phyloP scores from a whole-genome alignment of 1,140 invertebrate genomes.

The Plutomurus gul region DNA sequence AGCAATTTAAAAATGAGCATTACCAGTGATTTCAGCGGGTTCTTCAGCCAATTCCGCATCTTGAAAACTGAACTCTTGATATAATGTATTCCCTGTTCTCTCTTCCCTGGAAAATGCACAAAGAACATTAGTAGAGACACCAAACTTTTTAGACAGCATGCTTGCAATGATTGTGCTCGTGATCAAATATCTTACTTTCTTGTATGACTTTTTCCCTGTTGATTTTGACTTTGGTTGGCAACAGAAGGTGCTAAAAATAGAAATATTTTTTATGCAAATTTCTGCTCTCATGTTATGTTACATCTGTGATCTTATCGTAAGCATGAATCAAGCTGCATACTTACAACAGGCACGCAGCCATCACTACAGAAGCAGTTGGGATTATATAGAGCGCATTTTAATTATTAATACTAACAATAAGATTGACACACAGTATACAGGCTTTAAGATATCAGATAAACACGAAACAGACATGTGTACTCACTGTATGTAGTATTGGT shows the following conservation, averaged over 20 bases:
- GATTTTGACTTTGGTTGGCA: conserved; percentile 31
- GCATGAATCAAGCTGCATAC: no score
- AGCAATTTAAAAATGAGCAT: no score
- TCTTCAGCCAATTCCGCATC: conserved; percentile 79
- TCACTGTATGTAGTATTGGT: conserved; percentile 20
- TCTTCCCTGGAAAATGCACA: conserved; percentile 68
- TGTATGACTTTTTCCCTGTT: conserved; percentile 73
- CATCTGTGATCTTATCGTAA: no score
- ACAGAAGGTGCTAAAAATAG: background rate
- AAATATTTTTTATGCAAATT: no score
- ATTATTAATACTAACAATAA: no score
- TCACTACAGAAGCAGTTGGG: no score
- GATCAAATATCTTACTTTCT: conserved; percentile 62
- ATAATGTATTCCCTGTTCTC: conserved; percentile 84
- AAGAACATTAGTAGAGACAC: conserved; percentile 19
- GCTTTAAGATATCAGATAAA: background rate
- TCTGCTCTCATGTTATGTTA: no score
- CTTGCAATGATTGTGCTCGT: background rate
- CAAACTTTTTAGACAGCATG: background rate
- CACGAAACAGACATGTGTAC: background rate
- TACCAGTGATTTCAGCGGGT: conserved; percentile 87
- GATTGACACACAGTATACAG: background rate
- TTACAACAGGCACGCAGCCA: background rate
- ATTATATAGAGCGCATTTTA: no score
- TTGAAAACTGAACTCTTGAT: conserved; percentile 89